Evolutionary conservation across 92 coral and sea anemone genomes (phyloP), one percentile per base, ranked within the genome.

Genomic region (Zoanthus gigantus): DNA sequence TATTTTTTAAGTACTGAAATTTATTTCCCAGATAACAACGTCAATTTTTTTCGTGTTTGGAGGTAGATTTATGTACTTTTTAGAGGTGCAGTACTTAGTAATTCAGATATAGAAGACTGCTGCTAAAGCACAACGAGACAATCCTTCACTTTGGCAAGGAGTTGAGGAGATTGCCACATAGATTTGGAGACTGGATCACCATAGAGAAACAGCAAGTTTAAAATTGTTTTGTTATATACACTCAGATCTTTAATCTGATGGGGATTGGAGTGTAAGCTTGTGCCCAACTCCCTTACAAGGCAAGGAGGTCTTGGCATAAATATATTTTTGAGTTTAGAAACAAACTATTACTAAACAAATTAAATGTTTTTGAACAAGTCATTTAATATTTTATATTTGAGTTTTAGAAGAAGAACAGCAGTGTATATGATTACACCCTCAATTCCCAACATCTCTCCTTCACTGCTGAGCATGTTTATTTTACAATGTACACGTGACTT

Each of bases 31-130:
- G 23, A 23, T 23, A 23, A 23, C 23, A 23, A 23, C 23, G 23
- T 23, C 23, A 23, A 23, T 23, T 23, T 23, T 23, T 23, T 23
- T 23, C 23, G 23, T 23, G 23, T 23, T 23, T 23, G 23, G 23
- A 23, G 23, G 23, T 23, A 23, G 23, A 23, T 23, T 23, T 23
- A 23, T 23, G 23, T 23, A 23, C 15, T 18, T 82, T 46, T 53
- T 31, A 45, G 60, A 28, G 42, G 76, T 48, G 31, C 46, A 82
- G 57, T 63, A 57, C 60, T 53, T 48, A 65, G 86, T 42, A 53
- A 57, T 11, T 32, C 85, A 80, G 85, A 79, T 71, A 34, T 32
- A 16, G 72, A 79, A 79, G 85, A 79, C 9, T 50, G 74, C 52
- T 73, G 23, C 73, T 0, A 11, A 47, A 67, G 72, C 53, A 57